Conservation (phyloP, 2,113 vertebrate species). For the Triplophysa rosa region DNA sequence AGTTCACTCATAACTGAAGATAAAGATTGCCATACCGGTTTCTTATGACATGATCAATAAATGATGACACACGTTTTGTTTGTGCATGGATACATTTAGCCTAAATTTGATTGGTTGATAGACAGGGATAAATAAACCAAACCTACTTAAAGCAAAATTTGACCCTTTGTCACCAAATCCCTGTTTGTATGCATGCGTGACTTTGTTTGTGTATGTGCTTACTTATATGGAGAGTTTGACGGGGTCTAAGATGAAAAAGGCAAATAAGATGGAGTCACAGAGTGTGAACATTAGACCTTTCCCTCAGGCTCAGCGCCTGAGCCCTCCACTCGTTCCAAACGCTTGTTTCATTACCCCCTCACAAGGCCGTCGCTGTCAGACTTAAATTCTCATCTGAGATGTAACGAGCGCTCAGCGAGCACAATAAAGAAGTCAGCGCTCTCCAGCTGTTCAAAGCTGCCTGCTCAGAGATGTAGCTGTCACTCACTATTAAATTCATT, state of each 20-base stretch:
- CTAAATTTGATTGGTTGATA: background rate
- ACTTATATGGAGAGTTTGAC: slow-evolving; percentile 3
- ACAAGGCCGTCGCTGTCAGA: background rate
- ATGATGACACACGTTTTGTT: too few relatives aligned
- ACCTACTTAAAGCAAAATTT: too few relatives aligned
- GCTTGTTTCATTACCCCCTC: slow-evolving; percentile 33
- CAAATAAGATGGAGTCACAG: background rate
- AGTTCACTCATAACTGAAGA: too few relatives aligned
- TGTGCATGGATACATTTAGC: background rate
- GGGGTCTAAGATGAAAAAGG: slow-evolving; percentile 1
- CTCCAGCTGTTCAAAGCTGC: slow-evolving; percentile 9
- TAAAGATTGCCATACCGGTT: too few relatives aligned
- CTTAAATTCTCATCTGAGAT: background rate
- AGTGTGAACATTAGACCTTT: slow-evolving; percentile 3
- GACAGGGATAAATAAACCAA: background rate
- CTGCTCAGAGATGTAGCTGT: background rate
- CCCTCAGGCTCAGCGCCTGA: slow-evolving; percentile 10
- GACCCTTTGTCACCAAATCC: background rate
- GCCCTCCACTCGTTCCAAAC: background rate
- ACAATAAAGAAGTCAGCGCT: background rate
- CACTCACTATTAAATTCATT: slow-evolving; percentile 11
- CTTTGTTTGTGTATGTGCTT: background rate
- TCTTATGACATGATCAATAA: too few relatives aligned
- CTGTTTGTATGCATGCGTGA: background rate
- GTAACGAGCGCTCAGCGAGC: background rate